Base-by-base conservation (phyloP, 2,797 vertebrate genomes). In the Karalla daura region DNA sequence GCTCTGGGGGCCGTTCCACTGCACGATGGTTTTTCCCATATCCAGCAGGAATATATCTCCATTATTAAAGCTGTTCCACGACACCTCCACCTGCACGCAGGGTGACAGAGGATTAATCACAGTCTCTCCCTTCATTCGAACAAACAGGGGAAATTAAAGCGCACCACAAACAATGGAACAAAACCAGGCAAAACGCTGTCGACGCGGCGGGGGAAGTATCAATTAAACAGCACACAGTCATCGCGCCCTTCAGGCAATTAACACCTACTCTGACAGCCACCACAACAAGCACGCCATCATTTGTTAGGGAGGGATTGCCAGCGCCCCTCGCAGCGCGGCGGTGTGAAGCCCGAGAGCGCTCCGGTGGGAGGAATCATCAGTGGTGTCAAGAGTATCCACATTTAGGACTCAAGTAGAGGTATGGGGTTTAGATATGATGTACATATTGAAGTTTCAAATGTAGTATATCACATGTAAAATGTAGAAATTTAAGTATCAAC, bases 1-100 rank as follows among this genome's bases (percentile, higher is more conserved):
- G 92, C 96, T 96, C 56, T 89, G 91, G n/a, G 95, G 95, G 2
- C 96, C 95, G 0, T 97, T 97, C 96, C 96, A 98, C 81, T 97
- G 96, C 78, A 97, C 92, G 11, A 98, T 94, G 64, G 92, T 91
- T 78, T 97, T 97, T 7, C 96, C 96, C 1, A 96, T 91, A 70
- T 98, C 96, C 90, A 98, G 80, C 52, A 98, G 82, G 78, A 97
- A 98, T 46, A 96, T 93, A 5, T 97, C 96, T 0, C 96, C 96
- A 4, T 84, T 94, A 83, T 97, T 98, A 72, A 97, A 96, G 70
- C 95, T 96, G 83, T 86, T 94, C 96, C 96, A 98, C 15, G 95
- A 95, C 60, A 96, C 85, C 0, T 95, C 94, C 54, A 96, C 95
- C 95, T 96, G 80, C 51, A 70, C 11, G 6, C n/a, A 13, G 13